Base-by-base conservation (phyloP, 1,140 invertebrate genomes). In the Lysiphlebus fabarum region DNA sequence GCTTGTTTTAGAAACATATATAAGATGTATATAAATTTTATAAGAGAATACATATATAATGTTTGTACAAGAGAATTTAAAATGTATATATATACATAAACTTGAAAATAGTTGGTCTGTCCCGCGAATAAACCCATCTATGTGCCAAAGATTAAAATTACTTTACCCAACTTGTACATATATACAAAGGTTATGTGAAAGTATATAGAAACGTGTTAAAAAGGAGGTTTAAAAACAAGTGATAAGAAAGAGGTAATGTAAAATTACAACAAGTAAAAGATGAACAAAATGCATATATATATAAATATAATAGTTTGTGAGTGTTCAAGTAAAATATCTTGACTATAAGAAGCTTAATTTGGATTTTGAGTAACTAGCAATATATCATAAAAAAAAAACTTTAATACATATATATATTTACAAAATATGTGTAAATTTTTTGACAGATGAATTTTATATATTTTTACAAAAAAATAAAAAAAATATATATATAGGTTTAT, bases 301-400 rank as follows among this genome's bases (percentile, higher is more conserved):
- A n/a, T n/a, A n/a, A n/a, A n/a, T n/a, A n/a, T n/a, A n/a, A n/a
- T 26, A 26, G 17, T 26, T 26, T 2, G 4, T 4, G 17, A 68
- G 53, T 61, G 72, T 76, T 26, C 72, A 73, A 71, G 74, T 71
- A 77, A 80, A 26, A 79, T 79, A 79, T 80, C 73, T 72, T 68
- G 63, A 70, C 66, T 26, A 26, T 79, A 80, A 80, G 78, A 63
- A 78, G 78, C 78, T 80, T 80, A 80, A 77, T 79, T 78, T 75
- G 69, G 73, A 76, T 80, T 74, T 75, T 76, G 72, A 65, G 69
- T 78, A 80, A 78, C 73, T 71, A 78, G 74, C 76, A 78, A 77
- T 75, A 73, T 26, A 10, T 33, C 34, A 55, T 26, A 38, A 44
- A 26, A 26, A 45, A 38, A 26, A 2, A 26, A 4, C 4, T 26